Base-by-base conservation (phyloP, 2,797 vertebrate species). In the Iguana delicatissima region DNA sequence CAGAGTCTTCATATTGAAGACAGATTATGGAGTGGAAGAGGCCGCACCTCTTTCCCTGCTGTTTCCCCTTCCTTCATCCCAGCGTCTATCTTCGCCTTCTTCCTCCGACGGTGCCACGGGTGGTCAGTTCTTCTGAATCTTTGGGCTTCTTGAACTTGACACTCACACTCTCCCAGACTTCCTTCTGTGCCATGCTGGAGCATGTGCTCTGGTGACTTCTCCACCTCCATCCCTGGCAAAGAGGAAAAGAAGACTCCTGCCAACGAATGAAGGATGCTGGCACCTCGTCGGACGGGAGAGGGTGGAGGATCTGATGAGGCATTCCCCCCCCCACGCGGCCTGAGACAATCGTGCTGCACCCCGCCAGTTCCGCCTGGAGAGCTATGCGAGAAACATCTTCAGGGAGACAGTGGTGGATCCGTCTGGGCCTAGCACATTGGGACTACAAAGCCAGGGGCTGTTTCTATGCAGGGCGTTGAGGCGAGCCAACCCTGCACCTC, bases 1-100 rank as follows among this genome's bases (percentile, higher is more conserved):
- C 95, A 89, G 94, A 94, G 95, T 98, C 97, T 98, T 98, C 97
- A 98, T 97, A 98, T 98, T 98, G 97, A 98, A 98, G 97, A 96
- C 95, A 96, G 96, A 96, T 97, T 97, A 97, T 95, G 46, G 91
- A 92, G 96, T 93, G 96, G 97, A 94, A 95, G 94, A 93, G 92
- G 93, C 88, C 91, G 89, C 94, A 91, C 94, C 91, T 91, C 94
- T 90, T 93, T 95, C 95, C 94, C 92, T 50, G 46, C 92, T 91
- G 90, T 90, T 94, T 93, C 35, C 55, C 91, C 46, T 72, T 13
- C 32, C 29, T 46, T 16, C 8, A 5, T 83, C 84, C 94, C 91
- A 93, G 94, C 93, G 74, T 90, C 94, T 67, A 13, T 57, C 26
- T 8, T 29, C 80, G 18, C 7, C 57, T 38, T 46, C 32, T 16